A percentile compares a stretch with the other conserved stretches of the same genome.
These are phyloP conservation scores for Phortica variegata DNA, from an alignment of 1,140 invertebrate genomes.

Conservation along the genomic window DNA sequence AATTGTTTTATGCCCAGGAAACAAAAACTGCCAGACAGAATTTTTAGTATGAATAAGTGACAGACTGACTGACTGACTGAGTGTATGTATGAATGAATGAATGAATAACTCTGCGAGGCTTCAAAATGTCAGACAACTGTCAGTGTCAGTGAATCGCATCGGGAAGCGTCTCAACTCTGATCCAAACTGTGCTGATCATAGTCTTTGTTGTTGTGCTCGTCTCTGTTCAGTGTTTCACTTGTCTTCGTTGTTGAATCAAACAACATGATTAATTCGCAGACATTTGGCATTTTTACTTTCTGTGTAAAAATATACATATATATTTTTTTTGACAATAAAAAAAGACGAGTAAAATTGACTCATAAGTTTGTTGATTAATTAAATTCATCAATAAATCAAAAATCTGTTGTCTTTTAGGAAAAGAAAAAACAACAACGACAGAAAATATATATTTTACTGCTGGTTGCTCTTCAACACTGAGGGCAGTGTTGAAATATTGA, in stretches of 20 bases:
- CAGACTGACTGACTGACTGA: too few species aligned
- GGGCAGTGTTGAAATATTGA: slow-evolving; percentile 54
- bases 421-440: slow-evolving; percentile 18
- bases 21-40: slow-evolving; percentile 1
- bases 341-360: slow-evolving; percentile 29
- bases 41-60: too few species aligned
- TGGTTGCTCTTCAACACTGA: slow-evolving; percentile 42
- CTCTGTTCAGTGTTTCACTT: too few species aligned
- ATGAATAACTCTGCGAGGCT: neutral
- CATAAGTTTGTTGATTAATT: slow-evolving; percentile 51
- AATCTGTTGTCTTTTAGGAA: slow-evolving; percentile 22
- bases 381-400: slow-evolving; percentile 50
- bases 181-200: too few species aligned
- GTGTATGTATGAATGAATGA: neutral
- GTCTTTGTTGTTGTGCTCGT: too few species aligned
- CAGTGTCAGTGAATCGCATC: slow-evolving; percentile 24
- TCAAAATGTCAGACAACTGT: slow-evolving; percentile 53
- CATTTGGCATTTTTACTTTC: slow-evolving; percentile 6
- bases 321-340: slow-evolving; percentile 31
- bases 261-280: slow-evolving; percentile 50
- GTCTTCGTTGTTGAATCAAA: too few species aligned
- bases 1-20: slow-evolving; percentile 37
- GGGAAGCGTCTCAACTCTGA: too few species aligned
- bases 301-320: too few species aligned
- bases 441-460: slow-evolving; percentile 11